Evolutionary conservation across 1,140 invertebrate species (phyloP).

Genomic region (Archivesica marissinica): DNA sequence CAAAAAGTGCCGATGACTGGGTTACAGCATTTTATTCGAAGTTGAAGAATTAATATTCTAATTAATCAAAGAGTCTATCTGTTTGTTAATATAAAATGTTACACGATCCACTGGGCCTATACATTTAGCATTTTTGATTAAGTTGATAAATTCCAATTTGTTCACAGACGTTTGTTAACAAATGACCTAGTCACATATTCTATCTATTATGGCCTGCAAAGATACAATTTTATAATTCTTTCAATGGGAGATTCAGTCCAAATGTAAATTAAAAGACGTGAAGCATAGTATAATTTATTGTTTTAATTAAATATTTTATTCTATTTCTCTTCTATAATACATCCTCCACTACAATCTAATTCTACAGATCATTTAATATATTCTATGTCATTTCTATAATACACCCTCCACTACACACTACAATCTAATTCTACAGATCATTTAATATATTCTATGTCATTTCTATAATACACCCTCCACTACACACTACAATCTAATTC

Average conservation of each 20-base stretch:
- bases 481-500: too few relatives aligned
- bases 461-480: too few relatives aligned
- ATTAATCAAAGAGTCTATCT: background rate
- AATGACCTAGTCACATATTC: constrained; percentile 21
- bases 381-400: too few relatives aligned
- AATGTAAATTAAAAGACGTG: background rate
- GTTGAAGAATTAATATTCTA: background rate
- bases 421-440: too few relatives aligned
- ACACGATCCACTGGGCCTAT: background rate
- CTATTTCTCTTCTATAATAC: too few relatives aligned
- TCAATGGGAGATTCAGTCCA: background rate
- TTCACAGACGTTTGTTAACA: background rate
- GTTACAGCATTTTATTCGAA: constrained; percentile 2
- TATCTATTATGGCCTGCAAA: constrained; percentile 4
- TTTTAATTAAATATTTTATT: too few relatives aligned
- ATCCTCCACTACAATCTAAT: too few relatives aligned
- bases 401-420: too few relatives aligned
- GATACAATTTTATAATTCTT: background rate
- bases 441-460: too few relatives aligned
- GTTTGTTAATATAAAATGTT: background rate
- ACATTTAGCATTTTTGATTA: too few relatives aligned
- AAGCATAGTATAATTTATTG: too few relatives aligned
- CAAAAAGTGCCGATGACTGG: constrained; percentile 4
- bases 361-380: too few relatives aligned
- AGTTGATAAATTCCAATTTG: background rate